Base-by-base conservation (phyloP, 2,888 invertebrate species). In the Hyposoter didymator region DNA sequence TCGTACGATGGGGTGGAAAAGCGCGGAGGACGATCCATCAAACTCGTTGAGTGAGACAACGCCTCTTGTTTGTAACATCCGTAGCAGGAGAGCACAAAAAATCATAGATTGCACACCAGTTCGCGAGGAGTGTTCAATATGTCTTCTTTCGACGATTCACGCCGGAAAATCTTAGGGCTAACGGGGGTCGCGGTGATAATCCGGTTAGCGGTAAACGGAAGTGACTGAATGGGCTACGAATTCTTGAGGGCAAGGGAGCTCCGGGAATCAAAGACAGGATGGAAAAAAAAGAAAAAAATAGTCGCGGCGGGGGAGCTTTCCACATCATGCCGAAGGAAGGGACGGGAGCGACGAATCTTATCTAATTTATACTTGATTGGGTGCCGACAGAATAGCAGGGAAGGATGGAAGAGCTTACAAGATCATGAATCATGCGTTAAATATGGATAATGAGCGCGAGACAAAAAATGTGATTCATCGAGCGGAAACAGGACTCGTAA, bases 21-120 rank as follows among this genome's bases (percentile, higher is more conserved):
- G 67, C 59, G 47, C 32, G 45, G 32, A 69, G n/a, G 67, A 74
- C 82, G 80, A 85, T 85, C 85, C 64, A 83, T 85, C 85, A 85
- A 76, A 83, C 81, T 80, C 76, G 82, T 79, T 83, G 67, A 83
- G 78, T 67, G 85, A 75, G 76, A 85, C 83, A 85, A 85, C 83
- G 85, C 82, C 80, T 81, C 74, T 80, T 69, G 69, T 69, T 84
- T 78, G 79, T 83, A 85, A 69, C 76, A 72, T 69, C 35, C 49
- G 45, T 28, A 43, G 35, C 7, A 67, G n/a, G 6, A 22, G n/a
- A 52, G 22, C 7, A 1, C 1, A 28, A 39, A 10, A 78, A 78
- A 67, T 43, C 69, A 47, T 69, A 78, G 59, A 4, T 32, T 19
- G 22, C 59, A n/a, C 39, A 22, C 19, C 28, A 39, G 55, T 39